A percentile compares a stretch with the other conserved stretches of the same genome.
Conservation (phyloP, 2,888 invertebrate species). For the Erpobdella octoculata region DNA sequence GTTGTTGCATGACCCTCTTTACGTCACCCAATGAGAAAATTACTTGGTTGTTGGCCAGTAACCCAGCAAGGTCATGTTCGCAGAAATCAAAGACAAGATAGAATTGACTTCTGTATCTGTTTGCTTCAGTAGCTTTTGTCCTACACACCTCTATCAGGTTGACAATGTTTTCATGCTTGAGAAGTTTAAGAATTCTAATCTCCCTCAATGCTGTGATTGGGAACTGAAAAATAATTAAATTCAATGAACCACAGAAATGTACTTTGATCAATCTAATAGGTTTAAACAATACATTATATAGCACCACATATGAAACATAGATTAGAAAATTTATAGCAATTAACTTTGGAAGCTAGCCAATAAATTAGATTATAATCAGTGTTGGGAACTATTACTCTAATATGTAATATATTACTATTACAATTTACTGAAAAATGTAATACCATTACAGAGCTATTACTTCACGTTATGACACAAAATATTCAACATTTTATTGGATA, state of each 20-base stretch:
- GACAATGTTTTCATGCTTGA: constrained; percentile 94
- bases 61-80: constrained; percentile 92
- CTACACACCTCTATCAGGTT: constrained; percentile 92
- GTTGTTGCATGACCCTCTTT: constrained; percentile 63
- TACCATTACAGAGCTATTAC: no score
- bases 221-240: no score
- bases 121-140: constrained; percentile 67
- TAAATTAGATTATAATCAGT: no score
- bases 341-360: no score
- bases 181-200: constrained; percentile 83
- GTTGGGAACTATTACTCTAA: no score
- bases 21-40: constrained; percentile 93
- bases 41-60: constrained; percentile 85
- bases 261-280: no score
- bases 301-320: background rate
- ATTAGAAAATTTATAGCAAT: background rate
- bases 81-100: constrained; percentile 96
- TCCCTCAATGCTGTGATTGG: constrained; percentile 95
- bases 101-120: constrained; percentile 75
- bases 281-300: no score
- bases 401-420: no score
- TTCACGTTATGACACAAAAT: no score
- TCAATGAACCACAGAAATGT: no score
- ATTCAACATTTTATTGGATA: no score
- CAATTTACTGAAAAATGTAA: no score